Percentiles rank a stretch among this genome's conserved stretches.
Evolutionary conservation across 2,888 invertebrate species (phyloP).

Genomic region (Meteorus colon): DNA sequence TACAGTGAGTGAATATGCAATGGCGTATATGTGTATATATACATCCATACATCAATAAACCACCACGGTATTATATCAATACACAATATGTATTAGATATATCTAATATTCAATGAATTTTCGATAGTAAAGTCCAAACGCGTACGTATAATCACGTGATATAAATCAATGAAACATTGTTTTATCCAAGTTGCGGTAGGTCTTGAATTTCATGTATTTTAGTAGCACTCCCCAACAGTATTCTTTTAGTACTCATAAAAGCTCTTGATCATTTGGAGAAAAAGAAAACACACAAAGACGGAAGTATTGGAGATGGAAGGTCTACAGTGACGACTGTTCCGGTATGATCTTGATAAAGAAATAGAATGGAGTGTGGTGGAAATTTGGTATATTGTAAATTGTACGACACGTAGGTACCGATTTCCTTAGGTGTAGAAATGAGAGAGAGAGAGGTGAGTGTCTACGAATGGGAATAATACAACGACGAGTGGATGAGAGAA

Average conservation of each 20-base stretch:
- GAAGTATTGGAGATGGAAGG: slow-evolving; percentile 43
- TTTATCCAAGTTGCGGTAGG: slow-evolving; percentile 48
- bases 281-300: slow-evolving; percentile 25
- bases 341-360: slow-evolving; percentile 33
- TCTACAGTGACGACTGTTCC: slow-evolving; percentile 41
- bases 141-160: slow-evolving; percentile 5
- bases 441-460: neutral
- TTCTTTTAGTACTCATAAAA: slow-evolving; percentile 48
- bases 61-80: neutral
- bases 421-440: slow-evolving; percentile 35
- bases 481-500: slow-evolving; percentile 25
- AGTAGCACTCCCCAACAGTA: slow-evolving; percentile 37
- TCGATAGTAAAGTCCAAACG: neutral
- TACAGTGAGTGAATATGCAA: slow-evolving; percentile 3
- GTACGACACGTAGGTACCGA: slow-evolving; percentile 37
- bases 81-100: slow-evolving; percentile 13
- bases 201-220: slow-evolving; percentile 39
- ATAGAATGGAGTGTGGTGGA: slow-evolving; percentile 26
- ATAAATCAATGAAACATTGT: slow-evolving; percentile 4
- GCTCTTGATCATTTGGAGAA: slow-evolving; percentile 1
- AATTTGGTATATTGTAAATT: slow-evolving; percentile 39
- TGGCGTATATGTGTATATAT: slow-evolving; percentile 2
- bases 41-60: neutral
- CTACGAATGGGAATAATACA: slow-evolving; percentile 19
- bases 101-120: neutral